Evolutionary conservation across 2,888 invertebrate genomes (phyloP).

Genomic region (Epsilonema sp.): DNA sequence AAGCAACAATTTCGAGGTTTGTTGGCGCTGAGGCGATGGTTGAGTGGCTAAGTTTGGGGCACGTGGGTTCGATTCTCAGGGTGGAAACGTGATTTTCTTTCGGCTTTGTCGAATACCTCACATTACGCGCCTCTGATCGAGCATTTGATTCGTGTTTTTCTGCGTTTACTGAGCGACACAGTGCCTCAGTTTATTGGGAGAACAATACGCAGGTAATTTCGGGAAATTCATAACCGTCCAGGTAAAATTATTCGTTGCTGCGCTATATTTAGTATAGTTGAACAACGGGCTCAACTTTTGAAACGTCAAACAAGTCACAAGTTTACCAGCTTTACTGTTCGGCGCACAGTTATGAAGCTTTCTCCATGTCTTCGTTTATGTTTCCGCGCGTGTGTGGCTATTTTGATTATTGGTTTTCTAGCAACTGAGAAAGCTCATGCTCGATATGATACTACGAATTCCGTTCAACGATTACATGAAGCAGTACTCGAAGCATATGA

Average conservation of each 20-base stretch:
- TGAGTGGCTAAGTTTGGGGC: neutral
- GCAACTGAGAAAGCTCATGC: conserved; percentile 66
- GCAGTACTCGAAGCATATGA: conserved; percentile 62
- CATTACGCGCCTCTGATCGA: conserved; percentile 73
- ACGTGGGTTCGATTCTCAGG: conserved; percentile 19
- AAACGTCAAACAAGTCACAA: neutral
- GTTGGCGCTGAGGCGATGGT: neutral
- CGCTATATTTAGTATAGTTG: no score
- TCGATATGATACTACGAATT: conserved; percentile 88
- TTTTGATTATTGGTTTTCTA: no score
- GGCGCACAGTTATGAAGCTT: conserved; percentile 1
- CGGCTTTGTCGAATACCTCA: conserved; percentile 62
- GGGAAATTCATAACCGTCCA: no score
- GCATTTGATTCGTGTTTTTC: conserved; percentile 67
- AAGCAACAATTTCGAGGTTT: conserved; percentile 72
- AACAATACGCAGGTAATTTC: conserved; percentile 65
- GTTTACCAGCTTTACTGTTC: neutral
- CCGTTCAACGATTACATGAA: conserved; percentile 72
- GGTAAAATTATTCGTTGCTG: neutral
- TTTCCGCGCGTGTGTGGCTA: no score
- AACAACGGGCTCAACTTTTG: no score
- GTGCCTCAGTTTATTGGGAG: conserved; percentile 90
- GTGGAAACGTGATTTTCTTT: conserved; percentile 28
- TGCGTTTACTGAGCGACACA: conserved; percentile 75
- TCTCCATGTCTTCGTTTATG: no score